A percentile compares a stretch with the other conserved stretches of the same genome.
These are phyloP conservation scores for Oenanthe melanoleuca DNA, from an alignment of 2,113 vertebrate genomes.

Conservation along the genomic window DNA sequence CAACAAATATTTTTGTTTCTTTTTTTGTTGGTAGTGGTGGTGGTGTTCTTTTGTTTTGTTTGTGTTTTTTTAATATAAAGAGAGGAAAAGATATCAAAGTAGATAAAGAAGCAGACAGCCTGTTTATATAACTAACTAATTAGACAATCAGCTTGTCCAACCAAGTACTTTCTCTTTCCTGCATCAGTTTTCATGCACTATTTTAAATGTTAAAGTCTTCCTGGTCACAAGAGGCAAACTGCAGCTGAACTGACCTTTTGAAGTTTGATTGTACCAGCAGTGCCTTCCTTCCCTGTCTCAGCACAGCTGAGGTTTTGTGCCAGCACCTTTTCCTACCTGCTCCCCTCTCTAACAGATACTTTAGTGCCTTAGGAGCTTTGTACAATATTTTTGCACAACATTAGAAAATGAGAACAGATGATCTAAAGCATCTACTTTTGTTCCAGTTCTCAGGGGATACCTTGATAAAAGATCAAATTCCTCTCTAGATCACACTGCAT, in stretches of 20 bases:
- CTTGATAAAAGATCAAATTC: neutral
- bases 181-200: neutral
- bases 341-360: neutral
- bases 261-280: neutral
- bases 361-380: neutral
- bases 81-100: neutral
- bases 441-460: neutral
- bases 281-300: neutral
- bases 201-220: neutral
- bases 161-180: neutral
- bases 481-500: neutral
- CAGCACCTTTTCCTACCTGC: neutral
- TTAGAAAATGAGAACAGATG: neutral
- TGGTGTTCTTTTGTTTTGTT: no score
- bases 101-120: neutral
- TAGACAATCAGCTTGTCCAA: neutral
- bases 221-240: neutral
- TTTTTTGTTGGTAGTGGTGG: neutral
- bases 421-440: neutral
- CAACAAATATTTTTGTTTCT: fast-evolving
- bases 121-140: neutral
- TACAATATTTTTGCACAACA: neutral
- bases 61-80: neutral
- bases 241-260: neutral
- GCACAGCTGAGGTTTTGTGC: neutral